phyloP scores from a whole-genome alignment of 2,797 vertebrate genomes.

The Danionella dracula region DNA sequence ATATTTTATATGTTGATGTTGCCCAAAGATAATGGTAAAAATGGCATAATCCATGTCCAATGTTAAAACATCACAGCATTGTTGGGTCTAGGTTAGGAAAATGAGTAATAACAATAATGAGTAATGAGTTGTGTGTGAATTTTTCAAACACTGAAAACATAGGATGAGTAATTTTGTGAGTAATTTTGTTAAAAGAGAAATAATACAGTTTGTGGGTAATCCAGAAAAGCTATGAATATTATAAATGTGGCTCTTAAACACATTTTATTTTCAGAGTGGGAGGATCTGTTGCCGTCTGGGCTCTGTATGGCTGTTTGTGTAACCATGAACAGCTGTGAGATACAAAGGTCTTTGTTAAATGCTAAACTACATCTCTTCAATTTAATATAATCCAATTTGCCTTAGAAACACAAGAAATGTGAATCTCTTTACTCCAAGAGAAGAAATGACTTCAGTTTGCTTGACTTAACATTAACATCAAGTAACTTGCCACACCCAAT shows the following conservation, averaged over 20 bases:
- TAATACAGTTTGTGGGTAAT: neutral
- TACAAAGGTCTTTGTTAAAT: slow-evolving; percentile 14
- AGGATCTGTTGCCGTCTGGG: neutral
- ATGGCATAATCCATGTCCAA: too few species aligned
- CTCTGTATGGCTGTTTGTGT: neutral
- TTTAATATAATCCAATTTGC: slow-evolving; percentile 10
- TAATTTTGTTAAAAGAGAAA: neutral
- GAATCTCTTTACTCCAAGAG: neutral
- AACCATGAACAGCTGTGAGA: slow-evolving; percentile 1
- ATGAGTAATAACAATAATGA: too few species aligned
- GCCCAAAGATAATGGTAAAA: too few species aligned
- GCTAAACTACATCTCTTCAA: slow-evolving; percentile 4
- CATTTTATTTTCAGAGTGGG: neutral
- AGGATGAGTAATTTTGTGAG: neutral
- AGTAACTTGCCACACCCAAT: too few species aligned
- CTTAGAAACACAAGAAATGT: neutral
- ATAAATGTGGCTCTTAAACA: neutral
- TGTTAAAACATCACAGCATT: too few species aligned
- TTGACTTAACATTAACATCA: too few species aligned
- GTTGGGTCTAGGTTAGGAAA: too few species aligned
- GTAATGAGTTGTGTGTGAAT: too few species aligned
- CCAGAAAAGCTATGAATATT: slow-evolving; percentile 6
- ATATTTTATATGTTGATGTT: too few species aligned
- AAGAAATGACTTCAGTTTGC: neutral
- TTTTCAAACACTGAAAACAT: too few species aligned